Base-by-base conservation (phyloP, 2,888 invertebrate species). In the Cephus pulcher region DNA sequence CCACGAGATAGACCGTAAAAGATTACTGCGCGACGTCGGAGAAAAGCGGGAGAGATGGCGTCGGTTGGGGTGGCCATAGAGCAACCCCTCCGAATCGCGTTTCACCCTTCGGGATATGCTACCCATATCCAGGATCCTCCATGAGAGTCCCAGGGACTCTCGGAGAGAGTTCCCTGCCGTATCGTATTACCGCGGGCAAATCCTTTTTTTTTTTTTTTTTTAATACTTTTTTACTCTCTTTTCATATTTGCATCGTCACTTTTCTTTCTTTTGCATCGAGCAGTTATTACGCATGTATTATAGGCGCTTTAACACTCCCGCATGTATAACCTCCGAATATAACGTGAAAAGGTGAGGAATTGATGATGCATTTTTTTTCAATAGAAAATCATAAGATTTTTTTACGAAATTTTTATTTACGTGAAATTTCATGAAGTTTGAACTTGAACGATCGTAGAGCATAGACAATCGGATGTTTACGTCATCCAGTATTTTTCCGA, bases 101-200 rank as follows among this genome's bases (percentile, higher is more conserved):
- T 56, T 56, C 40, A 56, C 79, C 79, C 80, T 73, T 80, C 80
- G 75, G 75, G 76, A 77, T 73, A 56, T 80, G 78, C 69, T 75
- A 76, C 79, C 75, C 75, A 68, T 40, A 75, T 75, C 74, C 79
- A 74, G 80, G 78, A 77, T 77, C 77, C 40, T 56, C 23, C 40
- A 56, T 0, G 40, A 56, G 40, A 56, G 40, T 23, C 40, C 1
- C 23, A 23, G 40, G 23, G 40, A 56, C 40, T 56, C 78, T 69
- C 78, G 34, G 69, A 15, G 68, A 76, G 23, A 33, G 37, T 70
- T 80, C 86, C 85, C 86, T 85, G 86, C 87, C 87, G 84, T 88
- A 89, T 89, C 88, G 86, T 88, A 89, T 90, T 89, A 89, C 88
- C 85, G 81, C 82, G 83, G 78, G 84, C 82, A 85, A 87, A 87